Percentiles rank a stretch among this genome's conserved stretches.
These are phyloP conservation scores for Willisornis vidua DNA, from an alignment of 2,113 vertebrate genomes.

Conservation along the genomic window DNA sequence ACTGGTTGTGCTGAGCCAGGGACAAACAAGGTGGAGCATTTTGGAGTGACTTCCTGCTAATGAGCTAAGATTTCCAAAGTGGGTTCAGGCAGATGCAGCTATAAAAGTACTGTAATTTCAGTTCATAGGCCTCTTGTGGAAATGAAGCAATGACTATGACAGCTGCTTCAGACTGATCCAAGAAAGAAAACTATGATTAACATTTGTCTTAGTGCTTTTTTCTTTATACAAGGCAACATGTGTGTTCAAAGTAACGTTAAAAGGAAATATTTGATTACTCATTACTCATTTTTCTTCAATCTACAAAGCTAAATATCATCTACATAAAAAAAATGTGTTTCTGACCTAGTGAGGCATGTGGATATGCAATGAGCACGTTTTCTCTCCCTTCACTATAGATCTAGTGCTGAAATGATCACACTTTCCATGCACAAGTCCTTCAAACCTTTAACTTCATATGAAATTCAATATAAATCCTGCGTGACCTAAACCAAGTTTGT, in stretches of 20 bases:
- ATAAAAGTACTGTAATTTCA: conserved; percentile 31
- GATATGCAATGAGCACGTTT: not conserved
- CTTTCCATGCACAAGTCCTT: not conserved
- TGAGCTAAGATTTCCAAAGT: conserved; percentile 41
- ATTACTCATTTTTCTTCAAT: not conserved
- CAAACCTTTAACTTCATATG: not conserved
- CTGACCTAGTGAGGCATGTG: not conserved
- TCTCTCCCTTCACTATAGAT: not conserved
- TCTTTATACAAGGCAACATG: not conserved
- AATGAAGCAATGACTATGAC: conserved; percentile 42
- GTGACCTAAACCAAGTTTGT: not conserved
- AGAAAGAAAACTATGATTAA: conserved; percentile 30
- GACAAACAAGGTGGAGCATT: conserved; percentile 1
- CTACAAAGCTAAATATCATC: not conserved
- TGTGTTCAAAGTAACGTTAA: not conserved
- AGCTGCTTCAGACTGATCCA: conserved; percentile 35
- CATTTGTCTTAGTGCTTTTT: not conserved
- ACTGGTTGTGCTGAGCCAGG: not conserved
- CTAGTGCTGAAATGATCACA: not conserved
- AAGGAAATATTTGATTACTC: not conserved
- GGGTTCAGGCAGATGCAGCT: conserved; percentile 36
- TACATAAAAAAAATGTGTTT: not conserved
- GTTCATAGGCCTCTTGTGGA: not conserved
- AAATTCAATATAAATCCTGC: not conserved
- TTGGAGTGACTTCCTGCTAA: not conserved